phyloP scores from a whole-genome alignment of 1,140 invertebrate species.

The Trialeurodes vaporariorum region DNA sequence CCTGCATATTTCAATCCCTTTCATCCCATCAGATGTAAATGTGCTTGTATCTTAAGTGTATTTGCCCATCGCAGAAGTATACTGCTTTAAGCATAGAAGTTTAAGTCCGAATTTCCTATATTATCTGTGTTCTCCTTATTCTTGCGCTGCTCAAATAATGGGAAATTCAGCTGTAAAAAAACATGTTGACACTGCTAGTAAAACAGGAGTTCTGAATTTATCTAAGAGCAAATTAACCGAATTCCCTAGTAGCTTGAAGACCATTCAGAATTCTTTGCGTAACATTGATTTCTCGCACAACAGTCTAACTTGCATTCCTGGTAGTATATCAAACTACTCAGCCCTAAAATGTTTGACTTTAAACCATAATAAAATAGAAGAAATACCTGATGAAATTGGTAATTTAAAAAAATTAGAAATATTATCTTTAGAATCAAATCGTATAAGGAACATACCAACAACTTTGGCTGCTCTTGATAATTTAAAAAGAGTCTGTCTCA shows the following conservation, averaged over 20 bases:
- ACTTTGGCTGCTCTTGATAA: slow-evolving; percentile 53
- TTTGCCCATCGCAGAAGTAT: no score
- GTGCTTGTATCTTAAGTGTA: no score
- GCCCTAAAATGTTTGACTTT: slow-evolving; percentile 74
- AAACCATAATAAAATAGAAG: slow-evolving; percentile 51
- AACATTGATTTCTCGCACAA: slow-evolving; percentile 88
- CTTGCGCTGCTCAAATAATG: slow-evolving; percentile 32
- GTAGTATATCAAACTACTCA: slow-evolving; percentile 65
- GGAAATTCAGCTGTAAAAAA: slow-evolving; percentile 27
- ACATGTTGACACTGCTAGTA: slow-evolving; percentile 27
- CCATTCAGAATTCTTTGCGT: slow-evolving; percentile 46
- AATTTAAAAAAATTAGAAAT: slow-evolving; percentile 73
- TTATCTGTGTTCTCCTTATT: no score
- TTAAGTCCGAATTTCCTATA: no score
- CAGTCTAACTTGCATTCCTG: slow-evolving; percentile 61
- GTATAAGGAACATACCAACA: slow-evolving; percentile 46
- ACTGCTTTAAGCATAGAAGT: no score
- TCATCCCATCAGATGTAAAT: no score
- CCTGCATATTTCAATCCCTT: no score
- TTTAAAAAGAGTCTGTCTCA: slow-evolving; percentile 64
- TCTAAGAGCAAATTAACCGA: slow-evolving; percentile 58
- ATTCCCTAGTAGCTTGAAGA: slow-evolving; percentile 46
- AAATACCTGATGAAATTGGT: slow-evolving; percentile 60
- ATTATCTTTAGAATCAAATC: slow-evolving; percentile 47
- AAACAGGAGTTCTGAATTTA: slow-evolving; percentile 29